Conservation (phyloP, 53 echinoderm and acorn worm genomes). For the Luidia sarsii region DNA sequence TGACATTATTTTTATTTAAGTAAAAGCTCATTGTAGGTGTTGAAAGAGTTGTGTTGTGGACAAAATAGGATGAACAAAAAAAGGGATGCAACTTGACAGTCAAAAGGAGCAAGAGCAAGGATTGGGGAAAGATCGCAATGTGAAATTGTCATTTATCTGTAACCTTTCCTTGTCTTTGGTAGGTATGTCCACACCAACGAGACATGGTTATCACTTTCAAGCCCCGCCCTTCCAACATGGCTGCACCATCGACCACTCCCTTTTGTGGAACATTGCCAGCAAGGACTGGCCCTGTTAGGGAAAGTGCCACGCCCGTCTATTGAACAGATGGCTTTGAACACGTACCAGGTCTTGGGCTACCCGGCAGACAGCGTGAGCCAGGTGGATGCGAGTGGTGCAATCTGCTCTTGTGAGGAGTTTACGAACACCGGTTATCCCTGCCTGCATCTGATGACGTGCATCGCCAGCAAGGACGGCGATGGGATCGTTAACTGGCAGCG, state of each 20-base stretch:
- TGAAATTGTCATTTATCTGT: too few relatives aligned
- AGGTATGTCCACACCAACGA: conserved; percentile 7
- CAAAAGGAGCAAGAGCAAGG: too few relatives aligned
- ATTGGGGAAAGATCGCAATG: too few relatives aligned
- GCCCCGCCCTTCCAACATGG: not conserved
- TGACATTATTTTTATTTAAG: too few relatives aligned
- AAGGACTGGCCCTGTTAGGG: not conserved
- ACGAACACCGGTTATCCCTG: not conserved
- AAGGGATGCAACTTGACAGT: too few relatives aligned
- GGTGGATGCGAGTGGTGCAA: conserved; percentile 1
- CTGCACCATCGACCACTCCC: conserved; percentile 18
- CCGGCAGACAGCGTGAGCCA: not conserved
- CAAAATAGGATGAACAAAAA: too few relatives aligned
- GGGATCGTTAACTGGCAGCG: not conserved
- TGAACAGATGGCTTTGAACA: too few relatives aligned
- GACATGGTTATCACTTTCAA: not conserved
- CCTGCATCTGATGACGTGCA: conserved; percentile 22
- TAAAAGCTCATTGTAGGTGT: too few relatives aligned
- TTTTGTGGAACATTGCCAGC: conserved; percentile 26
- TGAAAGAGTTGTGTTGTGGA: too few relatives aligned
- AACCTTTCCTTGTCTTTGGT: not conserved
- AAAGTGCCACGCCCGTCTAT: too few relatives aligned
- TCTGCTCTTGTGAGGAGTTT: conserved; percentile 23
- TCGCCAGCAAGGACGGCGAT: not conserved
- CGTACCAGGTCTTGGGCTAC: too few relatives aligned